Percentiles rank a stretch among this genome's conserved stretches.
These are phyloP conservation scores for Spodoptera frugiperda DNA, from an alignment of 1,140 invertebrate species.

Conservation along the genomic window DNA sequence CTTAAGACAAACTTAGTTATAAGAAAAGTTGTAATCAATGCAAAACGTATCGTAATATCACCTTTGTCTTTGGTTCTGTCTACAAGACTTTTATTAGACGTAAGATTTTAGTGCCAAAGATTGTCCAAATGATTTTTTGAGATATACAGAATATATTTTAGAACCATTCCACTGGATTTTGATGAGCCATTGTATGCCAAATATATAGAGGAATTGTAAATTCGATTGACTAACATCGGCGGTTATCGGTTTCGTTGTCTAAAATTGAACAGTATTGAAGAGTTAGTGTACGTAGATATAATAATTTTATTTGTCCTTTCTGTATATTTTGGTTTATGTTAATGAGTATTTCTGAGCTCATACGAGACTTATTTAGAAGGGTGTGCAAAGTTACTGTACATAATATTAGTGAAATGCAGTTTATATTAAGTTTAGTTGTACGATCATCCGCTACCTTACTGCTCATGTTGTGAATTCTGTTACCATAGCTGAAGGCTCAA, in stretches of 20 bases:
- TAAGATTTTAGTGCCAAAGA: conserved; percentile 84
- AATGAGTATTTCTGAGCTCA: conserved; percentile 32
- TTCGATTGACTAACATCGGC: conserved; percentile 49
- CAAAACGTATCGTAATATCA: conserved; percentile 50
- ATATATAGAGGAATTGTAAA: conserved; percentile 58
- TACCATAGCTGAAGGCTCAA: conserved; percentile 81
- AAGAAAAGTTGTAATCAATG: conserved; percentile 59
- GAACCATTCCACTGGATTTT: conserved; percentile 74
- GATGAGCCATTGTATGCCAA: conserved; percentile 80
- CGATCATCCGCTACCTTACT: conserved; percentile 52
- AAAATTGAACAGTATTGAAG: conserved; percentile 53
- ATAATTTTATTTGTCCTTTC: conserved; percentile 52
- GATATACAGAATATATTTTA: conserved; percentile 69
- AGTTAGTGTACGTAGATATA: conserved; percentile 42
- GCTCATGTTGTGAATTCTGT: conserved; percentile 72
- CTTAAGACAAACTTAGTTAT: conserved; percentile 60
- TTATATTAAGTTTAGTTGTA: conserved; percentile 62
- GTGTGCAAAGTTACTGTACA: conserved; percentile 73
- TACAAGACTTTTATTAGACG: conserved; percentile 71
- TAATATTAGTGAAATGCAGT: conserved; percentile 74
- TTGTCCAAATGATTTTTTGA: conserved; percentile 78
- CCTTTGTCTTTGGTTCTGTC: conserved; percentile 73
- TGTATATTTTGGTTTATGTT: conserved; percentile 71
- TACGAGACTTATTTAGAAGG: conserved; percentile 46
- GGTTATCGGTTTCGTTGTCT: conserved; percentile 46